A percentile compares a stretch with the other conserved stretches of the same genome.
Conservation (phyloP, 2,888 invertebrate genomes). For the Stenolophus ochropezus region DNA sequence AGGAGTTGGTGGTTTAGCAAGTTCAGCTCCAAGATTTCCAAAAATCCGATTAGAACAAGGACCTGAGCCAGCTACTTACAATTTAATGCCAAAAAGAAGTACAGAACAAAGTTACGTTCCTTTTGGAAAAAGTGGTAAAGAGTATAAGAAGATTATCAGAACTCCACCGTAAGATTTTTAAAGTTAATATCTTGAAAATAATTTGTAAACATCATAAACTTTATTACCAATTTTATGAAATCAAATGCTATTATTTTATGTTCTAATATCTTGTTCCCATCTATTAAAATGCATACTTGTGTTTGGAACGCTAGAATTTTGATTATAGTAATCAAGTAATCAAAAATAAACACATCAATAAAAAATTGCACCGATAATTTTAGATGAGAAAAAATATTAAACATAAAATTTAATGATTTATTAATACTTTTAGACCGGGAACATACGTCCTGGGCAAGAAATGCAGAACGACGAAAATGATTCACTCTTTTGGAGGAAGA, state of each 20-base stretch:
- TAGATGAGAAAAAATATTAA: no score
- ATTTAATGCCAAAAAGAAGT: conserved; percentile 62
- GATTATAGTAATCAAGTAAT: no score
- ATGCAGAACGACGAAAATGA: conserved; percentile 69
- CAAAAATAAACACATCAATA: neutral
- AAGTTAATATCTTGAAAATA: neutral
- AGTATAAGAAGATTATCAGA: conserved; percentile 61
- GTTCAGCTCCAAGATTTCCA: conserved; percentile 66
- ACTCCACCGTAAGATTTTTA: conserved; percentile 67
- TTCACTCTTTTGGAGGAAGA: conserved; percentile 72
- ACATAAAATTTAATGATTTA: no score
- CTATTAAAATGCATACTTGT: no score
- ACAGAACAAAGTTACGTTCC: conserved; percentile 64
- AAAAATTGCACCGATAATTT: neutral
- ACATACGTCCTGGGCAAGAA: conserved; percentile 66
- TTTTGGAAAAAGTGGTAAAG: conserved; percentile 64
- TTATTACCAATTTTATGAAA: no score
- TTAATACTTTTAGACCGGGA: no score
- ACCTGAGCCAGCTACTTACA: conserved; percentile 69
- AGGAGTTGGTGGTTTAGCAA: conserved; percentile 68
- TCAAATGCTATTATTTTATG: no score
- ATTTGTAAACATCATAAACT: neutral
- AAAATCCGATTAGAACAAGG: conserved; percentile 65
- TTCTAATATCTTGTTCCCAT: no score
- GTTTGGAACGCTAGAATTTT: no score